A percentile compares a stretch with the other conserved stretches of the same genome.
Evolutionary conservation across 2,113 vertebrate genomes (phyloP).

Genomic region (Planiliza haematocheilus): DNA sequence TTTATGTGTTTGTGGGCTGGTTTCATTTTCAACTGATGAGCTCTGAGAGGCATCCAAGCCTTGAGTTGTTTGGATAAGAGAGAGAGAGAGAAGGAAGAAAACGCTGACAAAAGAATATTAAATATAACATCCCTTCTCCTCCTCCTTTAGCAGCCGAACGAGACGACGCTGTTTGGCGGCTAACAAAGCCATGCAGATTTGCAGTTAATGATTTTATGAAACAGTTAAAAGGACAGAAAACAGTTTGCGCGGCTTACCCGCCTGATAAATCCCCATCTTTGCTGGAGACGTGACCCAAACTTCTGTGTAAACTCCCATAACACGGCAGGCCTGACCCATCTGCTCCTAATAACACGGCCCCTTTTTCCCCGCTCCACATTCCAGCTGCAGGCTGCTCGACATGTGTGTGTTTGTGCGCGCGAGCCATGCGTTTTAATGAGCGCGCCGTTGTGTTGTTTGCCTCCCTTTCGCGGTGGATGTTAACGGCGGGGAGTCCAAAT

Average conservation of each 20-base stretch:
- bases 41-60: neutral
- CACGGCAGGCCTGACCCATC: conserved; percentile 53
- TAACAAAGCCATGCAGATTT: conserved; percentile 10
- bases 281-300: conserved; percentile 20
- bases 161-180: no score
- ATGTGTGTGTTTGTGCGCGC: conserved; percentile 43
- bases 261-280: conserved; percentile 23
- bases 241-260: conserved; percentile 15
- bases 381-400: conserved; percentile 52
- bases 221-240: neutral
- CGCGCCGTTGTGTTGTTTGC: conserved; percentile 16
- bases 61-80: conserved; percentile 32
- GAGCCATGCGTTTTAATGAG: conserved; percentile 32
- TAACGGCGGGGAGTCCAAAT: conserved; percentile 8
- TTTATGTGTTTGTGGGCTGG: neutral
- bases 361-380: conserved; percentile 45
- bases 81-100: conserved; percentile 14
- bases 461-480: conserved; percentile 5
- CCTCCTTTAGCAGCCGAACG: no score
- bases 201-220: conserved; percentile 2
- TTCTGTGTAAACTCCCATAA: conserved; percentile 32
- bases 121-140: neutral
- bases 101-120: neutral
- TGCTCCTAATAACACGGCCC: conserved; percentile 59
- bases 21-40: neutral